Evolutionary conservation across 2,113 vertebrate genomes (phyloP).

Genomic region (Origma solitaria): DNA sequence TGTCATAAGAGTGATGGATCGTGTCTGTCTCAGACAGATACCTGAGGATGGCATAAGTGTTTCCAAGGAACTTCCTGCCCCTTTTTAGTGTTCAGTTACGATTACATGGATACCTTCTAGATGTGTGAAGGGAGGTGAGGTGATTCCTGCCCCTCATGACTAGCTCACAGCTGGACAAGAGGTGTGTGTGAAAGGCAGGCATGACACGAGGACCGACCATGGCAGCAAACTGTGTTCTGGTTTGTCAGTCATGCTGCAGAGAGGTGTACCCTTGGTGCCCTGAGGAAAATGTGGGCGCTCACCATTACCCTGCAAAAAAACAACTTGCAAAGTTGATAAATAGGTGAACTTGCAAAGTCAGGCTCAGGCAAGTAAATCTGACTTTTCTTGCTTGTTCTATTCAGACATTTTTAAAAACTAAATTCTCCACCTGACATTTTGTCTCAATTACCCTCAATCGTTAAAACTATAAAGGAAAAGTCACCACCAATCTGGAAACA

Average conservation of each 20-base stretch:
- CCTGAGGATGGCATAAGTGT: background rate
- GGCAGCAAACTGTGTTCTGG: background rate
- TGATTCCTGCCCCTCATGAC: background rate
- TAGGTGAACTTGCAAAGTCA: background rate
- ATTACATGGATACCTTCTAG: background rate
- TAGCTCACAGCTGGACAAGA: background rate
- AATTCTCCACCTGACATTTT: background rate
- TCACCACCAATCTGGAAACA: constrained; percentile 41
- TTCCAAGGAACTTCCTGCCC: background rate
- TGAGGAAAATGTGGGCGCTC: fast-evolving
- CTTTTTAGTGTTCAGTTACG: background rate
- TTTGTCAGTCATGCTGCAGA: background rate
- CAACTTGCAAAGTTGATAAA: background rate
- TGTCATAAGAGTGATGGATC: background rate
- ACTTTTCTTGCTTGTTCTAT: background rate
- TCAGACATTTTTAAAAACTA: background rate
- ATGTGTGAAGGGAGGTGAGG: background rate
- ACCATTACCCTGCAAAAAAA: background rate
- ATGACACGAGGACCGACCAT: background rate
- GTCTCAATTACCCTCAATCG: background rate
- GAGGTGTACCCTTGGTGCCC: fast-evolving
- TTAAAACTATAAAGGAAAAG: constrained; percentile 31
- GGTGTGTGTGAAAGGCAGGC: background rate
- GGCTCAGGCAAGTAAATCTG: background rate
- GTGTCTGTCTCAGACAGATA: background rate